Percentiles rank a stretch among this genome's conserved stretches.
phyloP scores from a whole-genome alignment of 2,888 invertebrate species.

The Eristalis intricaria region DNA sequence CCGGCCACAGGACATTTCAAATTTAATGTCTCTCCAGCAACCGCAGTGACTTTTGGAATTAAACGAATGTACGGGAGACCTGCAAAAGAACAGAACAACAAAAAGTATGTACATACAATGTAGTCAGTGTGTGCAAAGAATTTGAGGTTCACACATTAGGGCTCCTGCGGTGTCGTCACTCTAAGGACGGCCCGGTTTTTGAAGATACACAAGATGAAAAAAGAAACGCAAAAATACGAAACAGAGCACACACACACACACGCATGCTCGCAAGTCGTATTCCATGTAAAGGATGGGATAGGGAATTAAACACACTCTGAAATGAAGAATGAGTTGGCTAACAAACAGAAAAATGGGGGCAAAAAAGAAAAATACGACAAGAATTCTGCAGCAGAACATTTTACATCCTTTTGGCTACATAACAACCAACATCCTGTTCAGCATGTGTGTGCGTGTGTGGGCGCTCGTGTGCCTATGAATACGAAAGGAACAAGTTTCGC shows the following conservation, averaged over 20 bases:
- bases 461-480: conserved; percentile 52
- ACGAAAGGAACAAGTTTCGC: conserved; percentile 67
- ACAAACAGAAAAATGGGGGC: background rate
- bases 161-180: conserved; percentile 60
- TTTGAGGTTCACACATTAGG: conserved; percentile 63
- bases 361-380: conserved; percentile 15
- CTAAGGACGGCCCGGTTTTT: conserved; percentile 33
- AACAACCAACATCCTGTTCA: conserved; percentile 66
- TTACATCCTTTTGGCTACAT: conserved; percentile 70
- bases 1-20: conserved; percentile 92
- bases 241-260: conserved; percentile 1
- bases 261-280: background rate
- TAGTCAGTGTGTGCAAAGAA: conserved; percentile 5
- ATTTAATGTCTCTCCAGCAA: conserved; percentile 88
- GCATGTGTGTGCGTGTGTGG: conserved; percentile 34
- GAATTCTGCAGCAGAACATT: conserved; percentile 67
- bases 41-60: conserved; percentile 91
- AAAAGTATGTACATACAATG: background rate
- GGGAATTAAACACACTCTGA: conserved; percentile 68
- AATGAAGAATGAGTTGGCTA: conserved; percentile 26
- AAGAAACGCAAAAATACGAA: conserved; percentile 10
- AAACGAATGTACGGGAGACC: conserved; percentile 90
- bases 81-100: conserved; percentile 76
- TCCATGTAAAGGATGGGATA: conserved; percentile 29
- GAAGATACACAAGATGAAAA: background rate